Evolutionary conservation across 2,888 invertebrate species (phyloP), one percentile per base, ranked within the genome.

Genomic region (Macrostomum cliftonense): DNA sequence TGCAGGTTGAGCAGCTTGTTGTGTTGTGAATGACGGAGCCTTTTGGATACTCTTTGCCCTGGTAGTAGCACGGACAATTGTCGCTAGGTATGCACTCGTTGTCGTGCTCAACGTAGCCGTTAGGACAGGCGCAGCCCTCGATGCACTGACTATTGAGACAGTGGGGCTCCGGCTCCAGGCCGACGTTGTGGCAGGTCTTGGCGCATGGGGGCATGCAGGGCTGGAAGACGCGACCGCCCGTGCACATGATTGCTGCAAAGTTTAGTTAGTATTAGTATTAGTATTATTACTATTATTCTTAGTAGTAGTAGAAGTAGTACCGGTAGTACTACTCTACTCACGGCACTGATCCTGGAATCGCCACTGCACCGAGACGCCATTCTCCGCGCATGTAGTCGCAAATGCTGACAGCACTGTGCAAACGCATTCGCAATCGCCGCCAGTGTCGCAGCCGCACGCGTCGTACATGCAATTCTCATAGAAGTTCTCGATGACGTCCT

Each of bases 321-420:
- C 40, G 40, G 28, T 28, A 28, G 28, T 28, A 28, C n/a, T 28
- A 28, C 9, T 28, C 28, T 4, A 77, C 80, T 78, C 70, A 82
- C 83, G 86, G 63, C 88, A 89, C 43, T 82, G 68, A 13, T 81
- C 77, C 61, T 79, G 81, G 13, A 78, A 77, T 58, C 89, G 74
- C 88, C 88, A 89, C 59, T 78, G 77, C 47, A 88, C 77, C 2
- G 76, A 75, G 12, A 85, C 78, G 2, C 86, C 87, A 49, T 79
- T 73, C 2, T 74, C 72, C 52, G 79, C 79, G 61, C 89, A 89
- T 53, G 80, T 80, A 58, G 83, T 79, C 39, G 85, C 83, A 67
- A 88, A 89, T 1, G 83, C 81, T 0, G 86, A 82, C 19, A 89
- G 71, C 12, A 86, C 83, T 0, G 87, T 82, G 69, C 89, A 89